Conservation (phyloP, 2,113 vertebrate genomes). For the Trochalopteron elliotii region DNA sequence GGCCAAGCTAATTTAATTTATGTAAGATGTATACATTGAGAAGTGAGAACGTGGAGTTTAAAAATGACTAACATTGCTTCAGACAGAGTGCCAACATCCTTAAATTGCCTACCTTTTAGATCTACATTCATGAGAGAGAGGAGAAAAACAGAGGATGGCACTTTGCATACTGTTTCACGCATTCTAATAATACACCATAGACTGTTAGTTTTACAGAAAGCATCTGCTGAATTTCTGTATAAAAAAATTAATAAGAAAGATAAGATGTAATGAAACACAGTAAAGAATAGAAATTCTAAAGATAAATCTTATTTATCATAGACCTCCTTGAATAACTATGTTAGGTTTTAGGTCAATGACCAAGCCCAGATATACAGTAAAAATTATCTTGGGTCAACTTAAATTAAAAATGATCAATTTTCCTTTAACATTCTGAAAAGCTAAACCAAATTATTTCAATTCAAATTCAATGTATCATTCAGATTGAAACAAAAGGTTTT, state of each 20-base stretch:
- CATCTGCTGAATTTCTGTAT: background rate
- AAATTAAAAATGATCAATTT: background rate
- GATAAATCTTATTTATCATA: background rate
- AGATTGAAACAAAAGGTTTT: background rate
- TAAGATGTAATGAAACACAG: background rate
- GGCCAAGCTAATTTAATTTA: constrained; percentile 27
- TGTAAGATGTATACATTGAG: background rate
- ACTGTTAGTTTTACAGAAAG: background rate
- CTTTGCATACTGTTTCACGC: background rate
- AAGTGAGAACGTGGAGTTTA: background rate
- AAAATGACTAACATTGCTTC: background rate
- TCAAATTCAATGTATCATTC: background rate
- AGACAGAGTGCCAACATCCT: background rate
- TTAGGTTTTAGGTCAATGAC: background rate
- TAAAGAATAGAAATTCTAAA: background rate
- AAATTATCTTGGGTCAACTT: background rate
- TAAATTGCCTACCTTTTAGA: background rate
- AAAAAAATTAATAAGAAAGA: constrained; percentile 3
- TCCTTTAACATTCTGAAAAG: background rate
- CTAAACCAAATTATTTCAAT: background rate
- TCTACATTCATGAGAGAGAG: background rate
- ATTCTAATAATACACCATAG: background rate
- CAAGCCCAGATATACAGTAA: background rate
- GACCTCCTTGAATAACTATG: background rate
- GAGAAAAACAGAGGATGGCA: background rate